Evolutionary conservation across 2,888 invertebrate genomes (phyloP).

Genomic region (Heliconius ismenius): DNA sequence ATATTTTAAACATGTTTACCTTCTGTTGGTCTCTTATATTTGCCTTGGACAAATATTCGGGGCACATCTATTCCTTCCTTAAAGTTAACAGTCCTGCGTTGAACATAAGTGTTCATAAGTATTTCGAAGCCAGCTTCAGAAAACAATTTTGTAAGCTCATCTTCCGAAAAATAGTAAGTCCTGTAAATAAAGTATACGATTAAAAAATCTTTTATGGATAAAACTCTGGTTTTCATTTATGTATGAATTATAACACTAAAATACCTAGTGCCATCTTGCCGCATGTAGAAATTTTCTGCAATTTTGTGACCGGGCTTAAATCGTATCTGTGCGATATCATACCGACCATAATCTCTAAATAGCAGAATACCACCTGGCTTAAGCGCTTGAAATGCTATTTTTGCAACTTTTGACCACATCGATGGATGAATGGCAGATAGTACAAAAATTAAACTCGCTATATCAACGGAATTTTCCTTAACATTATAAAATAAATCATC

Average conservation of each 20-base stretch:
- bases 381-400: constrained; percentile 85
- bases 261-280: constrained; percentile 97
- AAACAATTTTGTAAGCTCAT: constrained; percentile 86
- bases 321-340: constrained; percentile 97
- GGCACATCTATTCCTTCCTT: constrained; percentile 96
- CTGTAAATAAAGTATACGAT: constrained; percentile 58
- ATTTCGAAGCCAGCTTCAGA: constrained; percentile 86
- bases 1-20: constrained; percentile 47
- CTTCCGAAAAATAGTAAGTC: constrained; percentile 90
- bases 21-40: constrained; percentile 83
- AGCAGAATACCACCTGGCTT: constrained; percentile 90
- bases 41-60: constrained; percentile 95
- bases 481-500: constrained; percentile 84
- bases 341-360: constrained; percentile 96
- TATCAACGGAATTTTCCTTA: constrained; percentile 82
- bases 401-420: constrained; percentile 85
- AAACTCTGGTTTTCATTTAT: neutral
- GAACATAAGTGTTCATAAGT: constrained; percentile 87
- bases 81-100: constrained; percentile 93
- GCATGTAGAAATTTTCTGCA: constrained; percentile 94
- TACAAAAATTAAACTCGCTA: constrained; percentile 96
- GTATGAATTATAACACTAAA: neutral
- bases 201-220: neutral
- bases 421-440: constrained; percentile 96
- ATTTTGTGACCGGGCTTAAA: constrained; percentile 97